These are phyloP conservation scores for Aleiodes leptofemur DNA, from an alignment of 2,888 invertebrate species.

Conservation along the genomic window DNA sequence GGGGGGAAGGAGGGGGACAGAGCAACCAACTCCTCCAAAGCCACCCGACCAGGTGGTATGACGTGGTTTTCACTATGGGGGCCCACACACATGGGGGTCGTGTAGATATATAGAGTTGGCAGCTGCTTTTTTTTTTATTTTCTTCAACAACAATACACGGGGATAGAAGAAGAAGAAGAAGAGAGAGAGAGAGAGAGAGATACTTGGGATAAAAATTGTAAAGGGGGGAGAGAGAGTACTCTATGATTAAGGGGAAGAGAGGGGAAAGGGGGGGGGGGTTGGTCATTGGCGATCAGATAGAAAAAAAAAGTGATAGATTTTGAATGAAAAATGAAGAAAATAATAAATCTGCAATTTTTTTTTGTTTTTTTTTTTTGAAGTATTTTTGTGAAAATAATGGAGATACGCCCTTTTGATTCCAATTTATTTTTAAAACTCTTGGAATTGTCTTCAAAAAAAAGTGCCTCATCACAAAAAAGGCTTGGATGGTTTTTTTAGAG, in stretches of 20 bases:
- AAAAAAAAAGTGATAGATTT: slow-evolving; percentile 7
- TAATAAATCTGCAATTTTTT: no score
- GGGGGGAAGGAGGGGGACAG: no score
- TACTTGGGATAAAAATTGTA: slow-evolving; percentile 34
- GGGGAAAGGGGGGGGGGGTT: background rate
- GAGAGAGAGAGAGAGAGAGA: no score
- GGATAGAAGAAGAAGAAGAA: slow-evolving; percentile 60
- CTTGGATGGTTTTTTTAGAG: no score
- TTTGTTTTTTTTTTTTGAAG: no score
- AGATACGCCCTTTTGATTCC: no score
- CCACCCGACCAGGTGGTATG: slow-evolving; percentile 73
- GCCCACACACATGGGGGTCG: slow-evolving; percentile 71
- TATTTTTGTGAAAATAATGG: no score
- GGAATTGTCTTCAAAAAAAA: no score
- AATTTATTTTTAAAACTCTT: no score
- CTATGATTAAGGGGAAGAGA: slow-evolving; percentile 56
- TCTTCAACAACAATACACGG: slow-evolving; percentile 69
- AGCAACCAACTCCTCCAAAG: slow-evolving; percentile 57
- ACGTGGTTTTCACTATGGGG: slow-evolving; percentile 70
- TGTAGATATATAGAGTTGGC: slow-evolving; percentile 52
- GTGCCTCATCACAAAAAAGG: no score
- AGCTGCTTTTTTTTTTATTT: slow-evolving; percentile 67
- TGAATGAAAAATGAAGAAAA: no score
- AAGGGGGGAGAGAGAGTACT: slow-evolving; percentile 25
- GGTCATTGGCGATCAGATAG: background rate